Evolutionary conservation across 1,140 invertebrate species (phyloP).

Genomic region (Drosophila jambulina): DNA sequence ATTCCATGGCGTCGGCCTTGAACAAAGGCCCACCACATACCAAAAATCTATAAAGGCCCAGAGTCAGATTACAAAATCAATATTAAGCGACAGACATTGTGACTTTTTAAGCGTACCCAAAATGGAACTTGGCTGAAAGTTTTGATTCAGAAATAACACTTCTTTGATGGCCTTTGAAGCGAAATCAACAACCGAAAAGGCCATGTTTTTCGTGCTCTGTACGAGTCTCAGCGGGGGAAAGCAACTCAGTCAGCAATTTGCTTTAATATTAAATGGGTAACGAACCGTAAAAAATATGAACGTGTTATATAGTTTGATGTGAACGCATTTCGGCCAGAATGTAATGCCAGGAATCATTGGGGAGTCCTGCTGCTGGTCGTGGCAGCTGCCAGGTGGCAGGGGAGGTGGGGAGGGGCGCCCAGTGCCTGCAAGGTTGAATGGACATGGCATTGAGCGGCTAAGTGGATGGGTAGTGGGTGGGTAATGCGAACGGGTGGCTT

Average conservation of each 20-base stretch:
- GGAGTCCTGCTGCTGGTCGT: conserved; percentile 4
- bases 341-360: conserved; percentile 57
- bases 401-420: background rate
- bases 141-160: conserved; percentile 10
- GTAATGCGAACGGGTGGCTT: conserved; percentile 42
- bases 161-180: background rate
- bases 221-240: background rate
- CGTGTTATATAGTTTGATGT: conserved; percentile 78
- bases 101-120: background rate
- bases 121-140: background rate
- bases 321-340: conserved; percentile 64
- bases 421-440: conserved; percentile 47
- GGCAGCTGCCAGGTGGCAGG: conserved; percentile 2
- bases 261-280: conserved; percentile 83
- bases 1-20: background rate
- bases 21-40: background rate
- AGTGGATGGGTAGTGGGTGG: conserved; percentile 13
- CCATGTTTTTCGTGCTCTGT: conserved; percentile 3
- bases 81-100: background rate
- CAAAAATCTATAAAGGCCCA: background rate
- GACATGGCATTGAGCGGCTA: conserved; percentile 57
- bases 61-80: conserved; percentile 5
- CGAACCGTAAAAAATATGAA: conserved; percentile 81
- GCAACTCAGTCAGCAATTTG: conserved; percentile 72
- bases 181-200: conserved; percentile 3